Percentiles rank a stretch among this genome's conserved stretches.
Evolutionary conservation across 2,797 vertebrate species (phyloP).

Genomic region (Lutjanus argentimaculatus): DNA sequence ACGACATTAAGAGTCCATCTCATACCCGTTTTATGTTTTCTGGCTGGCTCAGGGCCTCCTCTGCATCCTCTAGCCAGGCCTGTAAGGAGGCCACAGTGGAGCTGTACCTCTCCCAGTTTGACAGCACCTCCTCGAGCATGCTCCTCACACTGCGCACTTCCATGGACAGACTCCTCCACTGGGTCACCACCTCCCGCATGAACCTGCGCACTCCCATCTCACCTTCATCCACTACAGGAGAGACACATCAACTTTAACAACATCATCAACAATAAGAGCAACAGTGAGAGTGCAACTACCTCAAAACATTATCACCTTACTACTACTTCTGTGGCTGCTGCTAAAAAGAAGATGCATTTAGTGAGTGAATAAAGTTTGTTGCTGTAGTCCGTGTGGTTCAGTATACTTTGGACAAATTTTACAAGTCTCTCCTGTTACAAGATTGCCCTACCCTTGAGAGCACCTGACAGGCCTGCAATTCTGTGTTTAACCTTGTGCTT

Average conservation of each 20-base stretch:
- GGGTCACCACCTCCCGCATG: slow-evolving; percentile 92
- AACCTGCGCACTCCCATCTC: slow-evolving; percentile 91
- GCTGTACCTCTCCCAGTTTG: slow-evolving; percentile 93
- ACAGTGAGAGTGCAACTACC: background rate
- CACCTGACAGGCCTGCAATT: too few relatives aligned
- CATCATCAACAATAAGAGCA: slow-evolving; percentile 20
- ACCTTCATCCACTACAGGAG: slow-evolving; percentile 89
- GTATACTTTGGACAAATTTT: too few relatives aligned
- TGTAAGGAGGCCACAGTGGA: slow-evolving; percentile 91
- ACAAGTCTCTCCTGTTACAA: too few relatives aligned
- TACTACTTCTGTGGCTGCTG: background rate
- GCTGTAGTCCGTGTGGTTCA: too few relatives aligned
- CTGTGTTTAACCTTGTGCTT: too few relatives aligned
- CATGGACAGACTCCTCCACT: slow-evolving; percentile 95
- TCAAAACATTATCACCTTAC: too few relatives aligned
- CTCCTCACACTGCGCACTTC: slow-evolving; percentile 94
- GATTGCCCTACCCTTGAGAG: too few relatives aligned
- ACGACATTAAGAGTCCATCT: background rate
- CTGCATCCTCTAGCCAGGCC: slow-evolving; percentile 95
- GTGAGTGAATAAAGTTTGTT: too few relatives aligned
- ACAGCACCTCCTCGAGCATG: slow-evolving; percentile 95
- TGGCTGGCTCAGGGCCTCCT: slow-evolving; percentile 90
- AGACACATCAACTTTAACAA: slow-evolving; percentile 10
- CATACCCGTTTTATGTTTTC: slow-evolving; percentile 92
- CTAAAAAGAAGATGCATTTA: background rate